Evolutionary conservation across 2,113 vertebrate species (phyloP), one percentile per base, ranked within the genome.

Genomic region (Brachyistius frenatus): DNA sequence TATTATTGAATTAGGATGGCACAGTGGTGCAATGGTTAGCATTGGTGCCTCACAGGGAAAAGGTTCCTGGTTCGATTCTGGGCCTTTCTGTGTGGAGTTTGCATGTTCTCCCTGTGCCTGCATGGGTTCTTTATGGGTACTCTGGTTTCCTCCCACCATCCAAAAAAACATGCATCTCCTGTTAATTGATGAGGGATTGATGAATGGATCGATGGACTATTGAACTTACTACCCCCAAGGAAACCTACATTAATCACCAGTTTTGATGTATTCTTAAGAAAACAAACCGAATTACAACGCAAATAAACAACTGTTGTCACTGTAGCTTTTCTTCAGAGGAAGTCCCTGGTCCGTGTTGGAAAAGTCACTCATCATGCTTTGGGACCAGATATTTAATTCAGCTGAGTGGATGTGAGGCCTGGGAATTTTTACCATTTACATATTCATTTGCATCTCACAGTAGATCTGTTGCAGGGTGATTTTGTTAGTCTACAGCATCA

Each of bases 401-500:
- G 66, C 49, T 73, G 58, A 78, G 71, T 71, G 58, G 64, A 67
- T 70, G 66, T 74, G 65, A 72, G n/a, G 53, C 30, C 33, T 39
- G 1, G 14, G 73, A 82, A 74, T 76, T 74, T 8, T 81, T 0
- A 23, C 35, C 47, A 77, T 86, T 88, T 84, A 56, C 83, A 81
- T 84, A 76, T 66, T 71, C 13, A 88, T 86, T 86, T 88, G 73
- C 81, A 86, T 86, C 72, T 78, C 55, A 82, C 69, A 78, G 73
- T 41, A 65, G 69, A 76, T 84, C 78, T 83, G 68, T 74, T 58
- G 84, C 81, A 71, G 81, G 72, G 87, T 80, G 79, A 73, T 66
- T 76, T 54, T 66, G 75, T 62, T 47, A 30, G 72, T 52, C 61
- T 53, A 71, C 64, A 23, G 46, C 30, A 74, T 71, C 71, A 56